phyloP scores from a whole-genome alignment of 2,888 invertebrate species.

The Hermaeophaga mercurialis region DNA sequence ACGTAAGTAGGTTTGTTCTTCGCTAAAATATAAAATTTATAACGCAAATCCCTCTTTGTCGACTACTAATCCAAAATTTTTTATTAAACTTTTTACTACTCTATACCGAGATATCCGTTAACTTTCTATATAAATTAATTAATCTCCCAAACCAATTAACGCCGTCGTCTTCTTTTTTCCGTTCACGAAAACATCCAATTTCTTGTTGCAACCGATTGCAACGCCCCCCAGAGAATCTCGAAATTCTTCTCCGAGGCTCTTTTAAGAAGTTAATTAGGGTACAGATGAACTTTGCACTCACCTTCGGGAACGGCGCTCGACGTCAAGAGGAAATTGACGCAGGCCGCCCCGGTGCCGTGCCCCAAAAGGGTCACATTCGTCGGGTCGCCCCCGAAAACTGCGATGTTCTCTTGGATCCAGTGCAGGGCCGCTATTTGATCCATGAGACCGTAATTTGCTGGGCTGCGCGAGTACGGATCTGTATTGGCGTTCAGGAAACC shows the following conservation, averaged over 20 bases:
- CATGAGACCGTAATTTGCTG: conserved; percentile 97
- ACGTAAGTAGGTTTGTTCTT: too few relatives aligned
- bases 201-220: conserved; percentile 1
- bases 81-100: too few relatives aligned
- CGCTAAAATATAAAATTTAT: too few relatives aligned
- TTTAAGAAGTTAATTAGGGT: conserved; percentile 16
- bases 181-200: conserved; percentile 8
- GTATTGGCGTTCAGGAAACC: conserved; percentile 90
- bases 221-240: not conserved
- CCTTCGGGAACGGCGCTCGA: conserved; percentile 93
- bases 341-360: conserved; percentile 94
- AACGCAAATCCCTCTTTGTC: too few relatives aligned
- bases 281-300: conserved; percentile 55
- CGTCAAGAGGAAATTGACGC: conserved; percentile 92
- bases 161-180: too few relatives aligned
- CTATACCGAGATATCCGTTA: too few relatives aligned
- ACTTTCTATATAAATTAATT: too few relatives aligned
- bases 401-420: conserved; percentile 96
- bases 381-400: conserved; percentile 92
- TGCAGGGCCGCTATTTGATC: conserved; percentile 95
- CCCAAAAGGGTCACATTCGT: conserved; percentile 92
- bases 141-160: too few relatives aligned
- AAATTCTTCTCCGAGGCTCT: conserved; percentile 4
- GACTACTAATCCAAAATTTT: too few relatives aligned
- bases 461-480: conserved; percentile 82